Conservation (phyloP, 2,113 vertebrate species). For the Pica pica region DNA sequence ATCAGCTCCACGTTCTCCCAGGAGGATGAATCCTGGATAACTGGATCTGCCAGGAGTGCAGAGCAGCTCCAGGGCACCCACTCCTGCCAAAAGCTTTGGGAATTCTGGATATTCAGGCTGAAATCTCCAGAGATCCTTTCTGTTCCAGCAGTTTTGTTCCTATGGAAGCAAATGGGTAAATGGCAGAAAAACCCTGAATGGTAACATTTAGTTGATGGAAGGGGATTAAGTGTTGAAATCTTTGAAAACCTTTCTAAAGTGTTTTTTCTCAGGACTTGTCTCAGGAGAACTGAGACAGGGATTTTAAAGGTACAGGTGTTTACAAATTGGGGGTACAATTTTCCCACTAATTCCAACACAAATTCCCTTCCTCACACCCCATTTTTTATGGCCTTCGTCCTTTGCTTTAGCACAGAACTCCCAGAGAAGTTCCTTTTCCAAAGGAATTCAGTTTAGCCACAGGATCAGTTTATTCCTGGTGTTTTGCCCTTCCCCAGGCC, state of each 20-base stretch:
- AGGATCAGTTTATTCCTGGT: background rate
- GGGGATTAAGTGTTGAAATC: background rate
- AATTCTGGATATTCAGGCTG: background rate
- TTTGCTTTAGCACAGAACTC: background rate
- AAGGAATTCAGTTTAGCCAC: background rate
- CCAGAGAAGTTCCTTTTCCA: background rate
- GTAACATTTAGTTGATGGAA: background rate
- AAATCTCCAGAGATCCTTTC: background rate
- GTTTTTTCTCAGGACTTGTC: background rate
- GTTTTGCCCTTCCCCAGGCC: background rate
- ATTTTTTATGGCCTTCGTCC: background rate
- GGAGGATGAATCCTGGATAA: background rate
- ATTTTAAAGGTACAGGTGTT: background rate
- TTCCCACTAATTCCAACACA: background rate
- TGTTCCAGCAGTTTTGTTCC: background rate
- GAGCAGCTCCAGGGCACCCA: background rate
- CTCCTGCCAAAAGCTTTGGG: background rate
- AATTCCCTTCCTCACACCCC: background rate
- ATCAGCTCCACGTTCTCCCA: background rate
- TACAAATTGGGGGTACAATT: accelerated
- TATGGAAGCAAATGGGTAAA: background rate
- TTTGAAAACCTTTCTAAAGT: background rate
- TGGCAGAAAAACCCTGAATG: background rate
- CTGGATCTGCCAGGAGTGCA: accelerated
- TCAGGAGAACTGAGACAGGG: background rate